Evolutionary conservation across 2,888 invertebrate genomes (phyloP).

Genomic region (Stenotaenia linearis): DNA sequence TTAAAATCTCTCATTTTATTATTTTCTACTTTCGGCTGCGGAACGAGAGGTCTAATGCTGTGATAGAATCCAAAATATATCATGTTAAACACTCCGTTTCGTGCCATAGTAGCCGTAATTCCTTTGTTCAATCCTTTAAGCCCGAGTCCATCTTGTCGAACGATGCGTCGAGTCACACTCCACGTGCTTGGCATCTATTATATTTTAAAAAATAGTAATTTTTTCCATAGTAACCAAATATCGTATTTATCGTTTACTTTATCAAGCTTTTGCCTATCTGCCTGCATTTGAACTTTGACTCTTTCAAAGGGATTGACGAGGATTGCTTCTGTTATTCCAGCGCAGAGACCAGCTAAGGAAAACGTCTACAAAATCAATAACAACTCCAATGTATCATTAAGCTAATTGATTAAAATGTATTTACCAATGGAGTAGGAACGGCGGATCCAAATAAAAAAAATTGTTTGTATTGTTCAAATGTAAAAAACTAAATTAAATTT

Average conservation of each 20-base stretch:
- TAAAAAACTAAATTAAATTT: constrained; percentile 59
- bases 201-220: not conserved
- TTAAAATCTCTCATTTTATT: not conserved
- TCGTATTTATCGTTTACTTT: constrained; percentile 26
- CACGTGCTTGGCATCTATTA: constrained; percentile 62
- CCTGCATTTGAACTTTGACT: constrained; percentile 69
- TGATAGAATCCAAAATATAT: constrained; percentile 94
- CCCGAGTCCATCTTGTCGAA: constrained; percentile 70
- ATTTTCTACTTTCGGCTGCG: constrained; percentile 43
- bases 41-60: constrained; percentile 66
- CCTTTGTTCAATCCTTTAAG: constrained; percentile 77
- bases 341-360: constrained; percentile 77
- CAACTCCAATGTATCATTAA: not conserved
- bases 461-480: constrained; percentile 87
- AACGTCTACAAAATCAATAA: constrained; percentile 60
- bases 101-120: constrained; percentile 75
- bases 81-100: constrained; percentile 89
- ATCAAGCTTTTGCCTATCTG: constrained; percentile 38
- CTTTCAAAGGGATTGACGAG: constrained; percentile 93
- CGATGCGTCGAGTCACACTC: constrained; percentile 71
- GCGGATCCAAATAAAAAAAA: constrained; percentile 72
- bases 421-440: constrained; percentile 69
- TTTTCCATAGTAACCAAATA: too few species aligned
- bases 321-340: constrained; percentile 86
- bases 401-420: not conserved